Percentiles rank a stretch among this genome's conserved stretches.
Evolutionary conservation across 2,113 vertebrate species (phyloP).

Genomic region (Otolemur garnettii): DNA sequence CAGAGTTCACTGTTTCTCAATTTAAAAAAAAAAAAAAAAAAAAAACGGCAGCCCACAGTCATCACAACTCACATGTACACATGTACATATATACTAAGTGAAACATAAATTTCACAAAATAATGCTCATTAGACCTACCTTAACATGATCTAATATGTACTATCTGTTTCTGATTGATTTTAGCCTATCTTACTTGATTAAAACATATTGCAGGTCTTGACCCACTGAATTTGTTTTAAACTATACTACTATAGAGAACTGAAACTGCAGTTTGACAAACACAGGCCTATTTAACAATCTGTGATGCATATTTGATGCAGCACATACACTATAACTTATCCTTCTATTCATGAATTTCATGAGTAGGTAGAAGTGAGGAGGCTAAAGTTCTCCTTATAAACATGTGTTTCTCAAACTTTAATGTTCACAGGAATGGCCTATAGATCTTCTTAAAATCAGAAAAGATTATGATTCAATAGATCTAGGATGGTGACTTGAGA

Average conservation of each 20-base stretch:
- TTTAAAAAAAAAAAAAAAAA: too few species aligned
- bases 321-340: background rate
- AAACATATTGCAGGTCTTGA: background rate
- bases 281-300: slow-evolving; percentile 27
- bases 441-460: background rate
- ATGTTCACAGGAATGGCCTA: background rate
- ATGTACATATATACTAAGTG: background rate
- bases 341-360: slow-evolving; percentile 3
- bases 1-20: background rate
- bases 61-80: background rate
- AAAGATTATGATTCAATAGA: slow-evolving; percentile 12
- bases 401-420: background rate
- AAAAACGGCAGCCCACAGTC: background rate
- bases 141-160: slow-evolving; percentile 10
- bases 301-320: background rate
- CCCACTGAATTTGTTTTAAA: background rate
- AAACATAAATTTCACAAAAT: slow-evolving; percentile 39
- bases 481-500: background rate
- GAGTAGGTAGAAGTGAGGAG: background rate
- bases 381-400: background rate
- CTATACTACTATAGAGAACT: background rate
- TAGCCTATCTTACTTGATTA: background rate
- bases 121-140: background rate
- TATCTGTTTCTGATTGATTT: background rate
- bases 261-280: background rate